Percentiles rank a stretch among this genome's conserved stretches.
Conservation (phyloP, 2,797 vertebrate genomes). For the Danio choprae region DNA sequence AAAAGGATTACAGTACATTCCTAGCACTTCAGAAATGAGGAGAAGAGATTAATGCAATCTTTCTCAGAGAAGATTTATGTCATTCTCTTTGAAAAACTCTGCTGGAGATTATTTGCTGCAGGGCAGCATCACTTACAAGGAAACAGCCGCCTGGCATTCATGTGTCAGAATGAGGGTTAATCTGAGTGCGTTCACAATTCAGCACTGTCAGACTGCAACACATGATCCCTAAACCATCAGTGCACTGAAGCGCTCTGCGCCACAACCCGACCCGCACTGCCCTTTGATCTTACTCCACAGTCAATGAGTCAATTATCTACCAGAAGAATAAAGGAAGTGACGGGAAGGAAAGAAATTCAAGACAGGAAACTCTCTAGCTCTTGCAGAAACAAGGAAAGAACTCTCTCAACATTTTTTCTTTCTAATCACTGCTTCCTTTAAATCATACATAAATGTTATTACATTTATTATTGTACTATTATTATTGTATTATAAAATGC, state of each 20-base stretch:
- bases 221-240: neutral
- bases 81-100: neutral
- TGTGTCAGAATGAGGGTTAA: constrained; percentile 23
- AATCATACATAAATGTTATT: too few relatives aligned
- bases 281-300: constrained; percentile 43
- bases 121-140: constrained; percentile 15
- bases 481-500: too few relatives aligned
- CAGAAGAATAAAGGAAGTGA: constrained; percentile 15
- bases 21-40: neutral
- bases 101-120: constrained; percentile 24
- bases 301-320: constrained; percentile 23
- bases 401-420: too few relatives aligned
- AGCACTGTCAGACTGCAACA: neutral
- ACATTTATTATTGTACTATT: neutral
- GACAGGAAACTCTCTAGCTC: neutral
- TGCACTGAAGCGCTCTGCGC: neutral
- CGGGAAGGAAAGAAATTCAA: neutral
- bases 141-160: constrained; percentile 31
- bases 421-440: too few relatives aligned
- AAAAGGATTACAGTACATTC: constrained; percentile 1
- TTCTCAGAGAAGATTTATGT: constrained; percentile 35
- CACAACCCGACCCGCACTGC: constrained; percentile 2
- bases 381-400: neutral
- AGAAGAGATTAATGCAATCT: constrained; percentile 13
- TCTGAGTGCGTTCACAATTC: constrained; percentile 3